Base-by-base conservation (phyloP, 1,140 invertebrate species). In the Cotesia vestalis region DNA sequence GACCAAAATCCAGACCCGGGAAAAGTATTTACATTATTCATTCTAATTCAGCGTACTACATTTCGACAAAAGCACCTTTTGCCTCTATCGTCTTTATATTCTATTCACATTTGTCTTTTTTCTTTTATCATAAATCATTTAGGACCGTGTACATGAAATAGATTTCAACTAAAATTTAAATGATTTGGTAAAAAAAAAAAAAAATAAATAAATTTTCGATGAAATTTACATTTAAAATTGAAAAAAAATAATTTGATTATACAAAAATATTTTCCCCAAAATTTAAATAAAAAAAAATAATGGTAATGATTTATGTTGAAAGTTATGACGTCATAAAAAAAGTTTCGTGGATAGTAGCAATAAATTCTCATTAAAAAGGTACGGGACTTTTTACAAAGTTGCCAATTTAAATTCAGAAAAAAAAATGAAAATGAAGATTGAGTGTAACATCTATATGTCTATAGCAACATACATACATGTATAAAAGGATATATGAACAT, bases 1-100 rank as follows among this genome's bases (percentile, higher is more conserved):
- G 27, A 27, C 27, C 27, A 27, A 3, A 3, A 27, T 57, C 66
- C n/a, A 57, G 57, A 35, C n/a, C 35, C 38, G 6, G 66, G 38
- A 20, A 66, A 34, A 51, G 6, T 14, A 69, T 69, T 69, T 69
- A 27, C 66, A 69, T 69, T 69, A 69, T 69, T 69, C 66, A 69
- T 69, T 52, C 14, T 14, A 57, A 69, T 69, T 14, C 66, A 17
- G 12, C 20, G 14, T n/a, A 64, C 62, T n/a, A 20, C 38, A 46
- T n/a, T 36, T 64, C 12, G n/a, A 38, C 36, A 12, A 35, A 61
- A 20, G 17, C 59, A 12, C 34, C 62, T 40, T 20, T 64, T 14
- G 35, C 36, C n/a, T 64, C 40, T 14, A 11, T 64, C 62, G 38
- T 61, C 38, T 64, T 64, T 36, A 62, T 14, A 38, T 20, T 36